Percentiles rank a stretch among this genome's conserved stretches.
phyloP scores from a whole-genome alignment of 2,113 vertebrate genomes.

The Prionailurus viverrinus region DNA sequence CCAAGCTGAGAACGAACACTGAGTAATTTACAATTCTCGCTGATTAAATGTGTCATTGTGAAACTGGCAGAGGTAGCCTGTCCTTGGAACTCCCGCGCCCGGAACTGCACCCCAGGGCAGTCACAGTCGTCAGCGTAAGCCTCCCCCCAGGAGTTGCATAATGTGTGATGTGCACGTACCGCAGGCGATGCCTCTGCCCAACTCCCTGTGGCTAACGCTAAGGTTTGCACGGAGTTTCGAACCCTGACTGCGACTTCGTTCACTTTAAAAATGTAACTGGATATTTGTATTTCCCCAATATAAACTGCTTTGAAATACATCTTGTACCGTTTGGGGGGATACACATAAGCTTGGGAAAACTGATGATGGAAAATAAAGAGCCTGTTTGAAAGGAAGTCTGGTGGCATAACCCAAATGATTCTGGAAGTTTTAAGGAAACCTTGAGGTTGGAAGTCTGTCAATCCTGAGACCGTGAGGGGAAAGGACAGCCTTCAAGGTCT shows the following conservation, averaged over 20 bases:
- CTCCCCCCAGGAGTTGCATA: neutral
- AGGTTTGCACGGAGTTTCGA: neutral
- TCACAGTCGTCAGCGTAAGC: neutral
- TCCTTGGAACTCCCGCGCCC: neutral
- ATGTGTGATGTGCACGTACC: rapidly evolving
- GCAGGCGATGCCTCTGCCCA: too few relatives aligned
- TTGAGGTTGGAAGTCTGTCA: neutral
- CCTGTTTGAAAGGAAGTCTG: neutral
- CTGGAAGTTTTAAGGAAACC: neutral
- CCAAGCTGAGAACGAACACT: neutral
- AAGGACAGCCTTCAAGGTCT: neutral
- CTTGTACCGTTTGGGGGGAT: neutral
- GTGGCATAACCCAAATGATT: neutral
- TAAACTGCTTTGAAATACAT: neutral
- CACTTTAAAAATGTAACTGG: neutral
- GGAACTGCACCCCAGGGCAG: rapidly evolving
- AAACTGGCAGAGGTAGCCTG: neutral
- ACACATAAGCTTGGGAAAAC: neutral
- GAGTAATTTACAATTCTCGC: neutral
- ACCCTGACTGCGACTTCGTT: neutral
- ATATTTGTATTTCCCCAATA: neutral
- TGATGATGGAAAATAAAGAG: neutral
- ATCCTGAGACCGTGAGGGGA: neutral
- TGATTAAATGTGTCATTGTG: neutral
- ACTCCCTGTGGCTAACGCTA: neutral